phyloP scores from a whole-genome alignment of 1,140 invertebrate species.

The Pentalonia nigronervosa region DNA sequence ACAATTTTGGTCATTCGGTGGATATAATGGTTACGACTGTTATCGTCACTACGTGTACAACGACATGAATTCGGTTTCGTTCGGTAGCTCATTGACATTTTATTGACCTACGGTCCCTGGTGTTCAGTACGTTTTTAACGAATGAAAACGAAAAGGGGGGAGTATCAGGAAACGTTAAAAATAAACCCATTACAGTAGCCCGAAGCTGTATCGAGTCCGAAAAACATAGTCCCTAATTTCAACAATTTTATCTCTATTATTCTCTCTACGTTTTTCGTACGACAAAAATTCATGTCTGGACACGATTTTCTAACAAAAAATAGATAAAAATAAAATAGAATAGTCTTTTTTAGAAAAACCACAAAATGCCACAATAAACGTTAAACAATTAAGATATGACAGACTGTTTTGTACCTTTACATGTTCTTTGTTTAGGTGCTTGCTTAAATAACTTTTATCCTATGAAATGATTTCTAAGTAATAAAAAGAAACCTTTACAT shows the following conservation, averaged over 20 bases:
- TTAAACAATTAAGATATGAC: background rate
- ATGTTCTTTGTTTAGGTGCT: background rate
- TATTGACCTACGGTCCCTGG: constrained; percentile 38
- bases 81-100: constrained; percentile 42
- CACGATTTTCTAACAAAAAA: background rate
- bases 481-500: background rate
- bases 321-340: background rate
- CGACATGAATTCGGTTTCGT: constrained; percentile 1
- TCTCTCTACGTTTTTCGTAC: background rate
- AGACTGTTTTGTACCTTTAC: background rate
- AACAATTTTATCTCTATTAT: constrained; percentile 18
- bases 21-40: constrained; percentile 16
- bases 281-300: background rate
- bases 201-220: background rate
- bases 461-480: background rate
- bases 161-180: background rate
- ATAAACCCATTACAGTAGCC: constrained; percentile 10
- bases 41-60: background rate
- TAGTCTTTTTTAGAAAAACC: background rate
- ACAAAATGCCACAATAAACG: background rate
- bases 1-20: background rate
- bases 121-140: background rate
- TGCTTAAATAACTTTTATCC: background rate
- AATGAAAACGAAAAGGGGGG: constrained; percentile 33
- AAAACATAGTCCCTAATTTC: constrained; percentile 5